A percentile compares a stretch with the other conserved stretches of the same genome.
Conservation (phyloP, 2,888 invertebrate species). For the Latrodectus hesperus region DNA sequence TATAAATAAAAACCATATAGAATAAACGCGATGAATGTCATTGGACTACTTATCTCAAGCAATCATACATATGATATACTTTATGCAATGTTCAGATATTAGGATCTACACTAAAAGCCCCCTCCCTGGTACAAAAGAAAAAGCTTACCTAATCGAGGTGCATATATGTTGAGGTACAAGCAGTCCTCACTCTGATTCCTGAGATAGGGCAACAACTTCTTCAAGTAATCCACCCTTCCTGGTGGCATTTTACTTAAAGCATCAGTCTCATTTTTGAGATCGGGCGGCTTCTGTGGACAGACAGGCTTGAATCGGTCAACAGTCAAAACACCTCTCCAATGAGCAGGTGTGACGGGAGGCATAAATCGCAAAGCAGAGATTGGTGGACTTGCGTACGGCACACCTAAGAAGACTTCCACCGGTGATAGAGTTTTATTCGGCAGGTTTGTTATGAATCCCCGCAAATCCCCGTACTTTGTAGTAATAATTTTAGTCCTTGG, state of each 20-base stretch:
- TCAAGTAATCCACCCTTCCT: conserved; percentile 90
- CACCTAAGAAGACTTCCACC: conserved; percentile 76
- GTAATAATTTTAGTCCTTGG: conserved; percentile 87
- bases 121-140: neutral
- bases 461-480: conserved; percentile 89
- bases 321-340: conserved; percentile 84
- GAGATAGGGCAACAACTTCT: conserved; percentile 87
- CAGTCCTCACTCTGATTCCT: conserved; percentile 98
- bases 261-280: conserved; percentile 83
- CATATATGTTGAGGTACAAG: conserved; percentile 95
- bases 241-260: conserved; percentile 91
- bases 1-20: too few species aligned
- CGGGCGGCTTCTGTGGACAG: conserved; percentile 83
- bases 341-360: conserved; percentile 88
- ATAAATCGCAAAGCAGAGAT: conserved; percentile 84
- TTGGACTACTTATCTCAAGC: too few species aligned
- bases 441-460: conserved; percentile 77
- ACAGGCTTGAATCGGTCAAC: conserved; percentile 85
- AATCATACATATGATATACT: too few species aligned
- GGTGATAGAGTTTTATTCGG: conserved; percentile 78
- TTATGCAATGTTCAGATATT: too few species aligned
- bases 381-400: conserved; percentile 76
- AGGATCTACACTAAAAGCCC: too few species aligned
- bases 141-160: conserved; percentile 79
- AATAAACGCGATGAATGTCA: too few species aligned